Evolutionary conservation across 2,113 vertebrate species (phyloP).

Genomic region (Silurus glanis): DNA sequence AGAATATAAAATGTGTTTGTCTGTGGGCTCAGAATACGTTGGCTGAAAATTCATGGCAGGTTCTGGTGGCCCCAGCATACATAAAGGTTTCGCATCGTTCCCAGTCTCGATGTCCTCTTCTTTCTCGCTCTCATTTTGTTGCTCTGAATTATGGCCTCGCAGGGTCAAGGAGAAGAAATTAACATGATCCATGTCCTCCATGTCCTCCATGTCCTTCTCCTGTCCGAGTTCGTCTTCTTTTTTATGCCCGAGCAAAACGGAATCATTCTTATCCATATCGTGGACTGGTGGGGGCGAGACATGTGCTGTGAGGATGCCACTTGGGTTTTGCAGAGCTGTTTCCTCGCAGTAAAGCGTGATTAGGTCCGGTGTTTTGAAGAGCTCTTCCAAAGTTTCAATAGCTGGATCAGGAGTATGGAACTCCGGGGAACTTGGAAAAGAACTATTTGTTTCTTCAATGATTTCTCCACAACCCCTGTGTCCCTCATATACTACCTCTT

Average conservation of each 20-base stretch:
- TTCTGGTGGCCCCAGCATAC: not conserved
- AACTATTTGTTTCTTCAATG: not conserved
- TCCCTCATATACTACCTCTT: constrained; percentile 5
- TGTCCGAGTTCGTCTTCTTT: not conserved
- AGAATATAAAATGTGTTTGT: not conserved
- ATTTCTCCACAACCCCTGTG: not conserved
- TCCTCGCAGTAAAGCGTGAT: not conserved
- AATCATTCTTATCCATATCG: not conserved
- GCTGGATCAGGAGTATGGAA: not conserved
- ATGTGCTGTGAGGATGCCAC: not conserved
- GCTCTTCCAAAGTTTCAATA: not conserved
- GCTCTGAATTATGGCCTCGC: not conserved
- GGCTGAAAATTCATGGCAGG: not conserved
- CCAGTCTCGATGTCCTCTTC: not conserved
- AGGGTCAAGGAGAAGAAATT: constrained; percentile 44
- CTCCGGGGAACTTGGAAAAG: not conserved
- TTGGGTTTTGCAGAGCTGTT: not conserved
- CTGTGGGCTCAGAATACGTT: too few species aligned
- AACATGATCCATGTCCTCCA: not conserved
- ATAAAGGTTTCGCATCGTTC: not conserved
- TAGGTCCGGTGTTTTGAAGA: not conserved
- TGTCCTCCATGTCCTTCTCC: not conserved
- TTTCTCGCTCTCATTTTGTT: not conserved
- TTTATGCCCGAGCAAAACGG: not conserved
- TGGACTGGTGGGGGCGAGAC: not conserved